A percentile compares a stretch with the other conserved stretches of the same genome.
Conservation (phyloP, 2,113 vertebrate species). For the Nothocercus nigrocapillus region DNA sequence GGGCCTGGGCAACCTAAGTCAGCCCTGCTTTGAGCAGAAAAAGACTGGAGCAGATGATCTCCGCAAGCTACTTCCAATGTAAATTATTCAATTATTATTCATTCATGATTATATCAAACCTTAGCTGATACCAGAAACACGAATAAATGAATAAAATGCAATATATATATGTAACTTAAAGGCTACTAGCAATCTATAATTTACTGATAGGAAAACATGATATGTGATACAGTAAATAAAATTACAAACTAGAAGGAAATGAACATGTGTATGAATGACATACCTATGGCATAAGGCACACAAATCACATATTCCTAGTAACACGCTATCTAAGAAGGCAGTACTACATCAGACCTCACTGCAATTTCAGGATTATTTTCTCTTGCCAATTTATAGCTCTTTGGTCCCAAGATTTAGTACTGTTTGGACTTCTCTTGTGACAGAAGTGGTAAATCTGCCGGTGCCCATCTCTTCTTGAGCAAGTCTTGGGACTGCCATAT, state of each 20-base stretch:
- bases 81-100: not conserved
- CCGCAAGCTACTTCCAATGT: not conserved
- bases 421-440: not conserved
- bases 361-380: not conserved
- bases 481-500: not conserved
- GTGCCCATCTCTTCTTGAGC: not conserved
- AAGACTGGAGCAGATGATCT: not conserved
- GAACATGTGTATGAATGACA: not conserved
- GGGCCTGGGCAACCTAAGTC: not conserved
- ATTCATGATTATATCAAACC: not conserved
- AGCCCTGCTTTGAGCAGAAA: not conserved
- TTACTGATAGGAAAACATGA: not conserved
- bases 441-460: not conserved
- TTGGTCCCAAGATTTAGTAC: not conserved
- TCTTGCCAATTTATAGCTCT: not conserved
- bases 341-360: not conserved
- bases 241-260: not conserved
- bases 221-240: not conserved
- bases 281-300: not conserved
- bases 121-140: not conserved
- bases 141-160: not conserved
- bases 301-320: not conserved
- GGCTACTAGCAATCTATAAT: not conserved
- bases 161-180: not conserved
- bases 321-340: not conserved